These are phyloP conservation scores for Grallaria varia DNA, from an alignment of 2,113 vertebrate genomes.

Conservation along the genomic window DNA sequence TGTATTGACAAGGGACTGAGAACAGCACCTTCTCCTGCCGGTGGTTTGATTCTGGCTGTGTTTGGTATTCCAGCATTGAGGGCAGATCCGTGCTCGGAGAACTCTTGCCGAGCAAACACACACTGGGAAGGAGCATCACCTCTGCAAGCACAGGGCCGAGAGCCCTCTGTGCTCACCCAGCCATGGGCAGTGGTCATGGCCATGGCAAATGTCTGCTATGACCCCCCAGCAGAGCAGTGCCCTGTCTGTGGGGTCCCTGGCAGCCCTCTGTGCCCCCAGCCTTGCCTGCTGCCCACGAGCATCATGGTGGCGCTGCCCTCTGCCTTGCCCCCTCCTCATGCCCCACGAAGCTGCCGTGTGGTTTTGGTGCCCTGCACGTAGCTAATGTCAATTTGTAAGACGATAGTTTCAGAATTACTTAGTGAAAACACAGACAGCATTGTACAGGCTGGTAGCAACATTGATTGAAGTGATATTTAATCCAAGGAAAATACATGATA, in stretches of 20 bases:
- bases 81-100: rapidly evolving
- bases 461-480: constrained; percentile 66
- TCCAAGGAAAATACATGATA: constrained; percentile 36
- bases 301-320: rapidly evolving
- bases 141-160: rapidly evolving
- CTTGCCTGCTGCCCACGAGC: neutral
- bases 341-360: neutral
- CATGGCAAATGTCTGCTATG: rapidly evolving
- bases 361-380: neutral
- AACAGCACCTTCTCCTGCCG: neutral
- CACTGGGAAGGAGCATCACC: neutral
- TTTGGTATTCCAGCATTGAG: neutral
- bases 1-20: neutral
- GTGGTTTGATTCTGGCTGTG: neutral
- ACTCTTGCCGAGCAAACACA: neutral
- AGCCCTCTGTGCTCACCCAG: neutral
- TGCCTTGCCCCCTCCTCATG: neutral
- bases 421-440: neutral
- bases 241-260: rapidly evolving
- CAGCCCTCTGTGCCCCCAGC: neutral
- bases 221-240: neutral
- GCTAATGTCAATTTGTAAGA: constrained; percentile 23
- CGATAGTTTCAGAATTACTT: constrained; percentile 21
- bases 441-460: constrained; percentile 17
- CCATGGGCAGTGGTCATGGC: rapidly evolving